Evolutionary conservation across 1,140 invertebrate species (phyloP).

Genomic region (Bombus soroeensis): DNA sequence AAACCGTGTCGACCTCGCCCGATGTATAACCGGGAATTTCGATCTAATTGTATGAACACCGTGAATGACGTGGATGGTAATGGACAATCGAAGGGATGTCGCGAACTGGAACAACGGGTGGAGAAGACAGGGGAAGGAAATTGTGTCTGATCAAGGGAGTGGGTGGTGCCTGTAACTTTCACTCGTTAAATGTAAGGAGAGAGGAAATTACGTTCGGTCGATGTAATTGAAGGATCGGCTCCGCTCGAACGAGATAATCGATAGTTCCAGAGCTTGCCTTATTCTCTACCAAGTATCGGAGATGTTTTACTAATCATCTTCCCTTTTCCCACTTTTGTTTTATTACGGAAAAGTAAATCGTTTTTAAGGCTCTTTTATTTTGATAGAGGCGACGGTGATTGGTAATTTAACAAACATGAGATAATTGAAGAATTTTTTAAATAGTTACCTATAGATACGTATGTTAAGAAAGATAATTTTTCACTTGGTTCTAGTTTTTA

Average conservation of each 20-base stretch:
- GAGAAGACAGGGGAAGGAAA: background rate
- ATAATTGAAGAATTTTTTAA: too few species aligned
- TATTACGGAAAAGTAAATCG: background rate
- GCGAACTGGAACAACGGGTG: background rate
- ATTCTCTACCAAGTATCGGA: background rate
- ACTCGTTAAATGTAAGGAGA: slow-evolving; percentile 26
- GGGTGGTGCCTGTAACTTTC: slow-evolving; percentile 14
- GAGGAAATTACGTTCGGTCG: slow-evolving; percentile 27
- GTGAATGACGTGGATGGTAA: slow-evolving; percentile 24
- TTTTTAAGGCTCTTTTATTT: background rate
- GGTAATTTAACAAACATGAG: too few species aligned
- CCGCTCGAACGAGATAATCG: slow-evolving; percentile 1
- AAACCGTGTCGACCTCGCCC: slow-evolving; percentile 45
- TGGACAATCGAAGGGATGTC: slow-evolving; percentile 14
- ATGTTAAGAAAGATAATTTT: too few species aligned
- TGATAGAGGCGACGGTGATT: too few species aligned
- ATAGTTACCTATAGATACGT: too few species aligned
- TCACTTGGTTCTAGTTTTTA: too few species aligned
- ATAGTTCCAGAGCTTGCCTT: background rate
- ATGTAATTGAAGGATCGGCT: slow-evolving; percentile 21
- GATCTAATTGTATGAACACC: slow-evolving; percentile 50
- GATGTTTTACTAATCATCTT: background rate
- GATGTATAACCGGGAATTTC: slow-evolving; percentile 51
- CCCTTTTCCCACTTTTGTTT: background rate
- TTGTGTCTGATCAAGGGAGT: slow-evolving; percentile 23